A percentile compares a stretch with the other conserved stretches of the same genome.
Evolutionary conservation across 64 coral and sea anemone species (phyloP).

Genomic region (Acropora tenuis): DNA sequence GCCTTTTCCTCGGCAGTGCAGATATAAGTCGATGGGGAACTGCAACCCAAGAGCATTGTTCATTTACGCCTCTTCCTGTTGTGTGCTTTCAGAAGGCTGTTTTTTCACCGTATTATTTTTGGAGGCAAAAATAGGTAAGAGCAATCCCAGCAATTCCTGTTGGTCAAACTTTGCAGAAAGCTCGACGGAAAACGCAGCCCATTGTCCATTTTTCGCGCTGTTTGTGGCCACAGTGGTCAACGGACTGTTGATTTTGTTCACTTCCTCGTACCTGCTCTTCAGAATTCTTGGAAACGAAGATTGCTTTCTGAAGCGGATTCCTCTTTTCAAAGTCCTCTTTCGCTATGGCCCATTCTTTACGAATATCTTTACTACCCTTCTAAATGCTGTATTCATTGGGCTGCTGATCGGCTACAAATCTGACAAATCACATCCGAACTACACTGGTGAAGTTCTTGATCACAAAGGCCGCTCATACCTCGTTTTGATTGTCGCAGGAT

Average conservation of each 20-base stretch:
- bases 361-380: background rate
- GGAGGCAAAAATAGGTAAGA: conserved; percentile 9
- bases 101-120: conserved; percentile 1
- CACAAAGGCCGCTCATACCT: background rate
- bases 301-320: conserved; percentile 14
- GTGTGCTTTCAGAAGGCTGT: background rate
- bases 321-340: background rate
- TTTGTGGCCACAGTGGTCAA: conserved; percentile 20
- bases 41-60: conserved; percentile 47
- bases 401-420: conserved; percentile 1
- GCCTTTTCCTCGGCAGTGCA: background rate
- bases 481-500: background rate
- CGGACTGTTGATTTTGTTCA: background rate
- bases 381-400: background rate
- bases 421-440: background rate
- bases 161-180: conserved; percentile 28
- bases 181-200: background rate
- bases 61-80: background rate
- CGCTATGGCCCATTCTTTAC: conserved; percentile 30
- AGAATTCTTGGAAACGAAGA: background rate
- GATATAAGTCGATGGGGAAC: conserved; percentile 6
- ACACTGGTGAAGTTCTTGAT: background rate
- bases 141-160: background rate
- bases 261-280: background rate
- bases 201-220: conserved; percentile 24